Percentiles rank a stretch among this genome's conserved stretches.
These are phyloP conservation scores for Clostera curtula DNA, from an alignment of 2,888 invertebrate species.

Conservation along the genomic window DNA sequence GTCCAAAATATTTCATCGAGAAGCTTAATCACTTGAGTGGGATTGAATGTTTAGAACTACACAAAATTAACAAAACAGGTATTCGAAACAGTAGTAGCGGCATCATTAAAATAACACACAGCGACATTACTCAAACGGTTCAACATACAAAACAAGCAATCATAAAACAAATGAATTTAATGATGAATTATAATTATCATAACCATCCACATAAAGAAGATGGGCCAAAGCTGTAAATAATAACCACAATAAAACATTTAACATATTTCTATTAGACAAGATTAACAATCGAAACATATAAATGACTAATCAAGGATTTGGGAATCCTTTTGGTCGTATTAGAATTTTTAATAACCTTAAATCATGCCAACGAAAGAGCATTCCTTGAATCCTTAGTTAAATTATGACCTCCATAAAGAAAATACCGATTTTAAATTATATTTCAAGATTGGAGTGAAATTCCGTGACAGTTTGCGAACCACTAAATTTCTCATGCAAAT, in stretches of 20 bases:
- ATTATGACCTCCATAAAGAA: constrained; percentile 54
- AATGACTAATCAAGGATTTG: constrained; percentile 56
- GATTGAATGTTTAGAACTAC: neutral
- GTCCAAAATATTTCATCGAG: no score
- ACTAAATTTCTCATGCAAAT: constrained; percentile 64
- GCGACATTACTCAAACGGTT: constrained; percentile 16
- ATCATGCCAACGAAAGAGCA: constrained; percentile 42
- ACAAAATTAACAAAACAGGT: constrained; percentile 6
- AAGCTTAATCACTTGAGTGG: neutral
- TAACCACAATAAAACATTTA: constrained; percentile 23
- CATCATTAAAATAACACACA: constrained; percentile 16
- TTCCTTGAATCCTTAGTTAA: constrained; percentile 52
- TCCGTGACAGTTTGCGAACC: constrained; percentile 37
- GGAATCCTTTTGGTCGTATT: constrained; percentile 31
- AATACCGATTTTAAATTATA: constrained; percentile 55
- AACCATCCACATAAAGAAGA: constrained; percentile 17
- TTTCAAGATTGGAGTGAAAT: constrained; percentile 52
- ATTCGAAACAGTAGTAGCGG: constrained; percentile 13
- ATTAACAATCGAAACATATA: constrained; percentile 52
- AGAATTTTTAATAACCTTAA: constrained; percentile 51
- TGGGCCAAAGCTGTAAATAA: constrained; percentile 23
- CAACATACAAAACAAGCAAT: constrained; percentile 14
- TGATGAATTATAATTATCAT: constrained; percentile 18
- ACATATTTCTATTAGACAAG: constrained; percentile 30
- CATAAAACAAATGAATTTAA: constrained; percentile 19